These are phyloP conservation scores for Diprion similis DNA, from an alignment of 1,140 invertebrate genomes.

Conservation along the genomic window DNA sequence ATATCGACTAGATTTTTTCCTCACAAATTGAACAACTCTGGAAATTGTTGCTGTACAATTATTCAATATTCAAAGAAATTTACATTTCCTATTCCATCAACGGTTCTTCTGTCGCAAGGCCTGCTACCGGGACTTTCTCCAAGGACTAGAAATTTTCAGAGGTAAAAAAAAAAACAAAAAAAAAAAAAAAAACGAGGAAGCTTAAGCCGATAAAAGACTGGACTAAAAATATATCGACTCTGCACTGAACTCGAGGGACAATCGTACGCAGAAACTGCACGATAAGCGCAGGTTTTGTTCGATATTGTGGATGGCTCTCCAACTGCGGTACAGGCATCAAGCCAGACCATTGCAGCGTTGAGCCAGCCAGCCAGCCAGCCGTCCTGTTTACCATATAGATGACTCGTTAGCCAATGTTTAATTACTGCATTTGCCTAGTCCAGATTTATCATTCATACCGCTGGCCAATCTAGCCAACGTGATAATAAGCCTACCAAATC, in stretches of 20 bases:
- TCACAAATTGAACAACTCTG: not conserved
- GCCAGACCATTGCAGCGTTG: not conserved
- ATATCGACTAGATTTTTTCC: not conserved
- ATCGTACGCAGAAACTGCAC: not conserved
- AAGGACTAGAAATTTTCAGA: not conserved
- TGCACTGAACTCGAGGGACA: not conserved
- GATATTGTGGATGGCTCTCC: not conserved
- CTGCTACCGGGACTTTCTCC: no score
- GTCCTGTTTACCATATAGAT: conserved; percentile 53
- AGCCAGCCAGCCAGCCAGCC: conserved; percentile 22
- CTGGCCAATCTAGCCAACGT: conserved; percentile 38
- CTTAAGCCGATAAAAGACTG: no score
- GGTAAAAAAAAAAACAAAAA: no score
- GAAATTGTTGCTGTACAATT: not conserved
- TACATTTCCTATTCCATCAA: not conserved
- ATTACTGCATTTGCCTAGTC: conserved; percentile 38
- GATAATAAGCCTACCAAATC: conserved; percentile 30
- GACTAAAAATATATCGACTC: no score
- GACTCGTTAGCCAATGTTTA: conserved; percentile 46
- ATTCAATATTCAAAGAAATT: not conserved
- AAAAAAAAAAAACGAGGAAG: no score
- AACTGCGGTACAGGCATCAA: not conserved
- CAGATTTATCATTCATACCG: conserved; percentile 46
- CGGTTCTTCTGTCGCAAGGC: not conserved
- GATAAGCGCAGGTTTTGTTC: not conserved